These are phyloP conservation scores for Limnephilus rhombicus DNA, from an alignment of 2,888 invertebrate species.

Conservation along the genomic window DNA sequence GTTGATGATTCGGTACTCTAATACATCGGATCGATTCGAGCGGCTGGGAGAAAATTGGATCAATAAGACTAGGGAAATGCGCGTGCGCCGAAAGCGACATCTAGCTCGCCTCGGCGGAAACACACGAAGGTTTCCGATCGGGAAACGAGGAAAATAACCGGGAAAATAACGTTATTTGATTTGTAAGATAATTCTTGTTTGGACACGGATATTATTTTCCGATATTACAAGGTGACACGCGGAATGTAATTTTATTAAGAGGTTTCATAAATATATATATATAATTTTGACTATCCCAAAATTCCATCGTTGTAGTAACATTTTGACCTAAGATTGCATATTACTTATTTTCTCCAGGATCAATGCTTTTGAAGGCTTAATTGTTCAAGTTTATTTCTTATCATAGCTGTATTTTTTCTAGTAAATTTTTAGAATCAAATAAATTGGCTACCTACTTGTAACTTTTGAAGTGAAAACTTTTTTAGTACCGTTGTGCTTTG, in stretches of 20 bases:
- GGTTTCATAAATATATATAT: background rate
- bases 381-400: background rate
- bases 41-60: slow-evolving; percentile 53
- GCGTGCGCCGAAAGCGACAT: slow-evolving; percentile 52
- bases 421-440: no score
- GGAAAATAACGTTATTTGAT: background rate
- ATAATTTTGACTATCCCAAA: background rate
- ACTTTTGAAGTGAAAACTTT: no score
- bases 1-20: slow-evolving; percentile 17
- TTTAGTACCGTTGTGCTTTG: no score
- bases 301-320: background rate
- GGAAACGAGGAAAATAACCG: background rate
- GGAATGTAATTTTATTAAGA: background rate
- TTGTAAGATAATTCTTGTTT: background rate
- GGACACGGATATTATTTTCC: background rate
- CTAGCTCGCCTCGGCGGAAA: background rate
- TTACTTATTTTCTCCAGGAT: background rate
- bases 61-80: slow-evolving; percentile 56
- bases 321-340: background rate
- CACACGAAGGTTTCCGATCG: slow-evolving; percentile 10
- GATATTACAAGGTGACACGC: background rate
- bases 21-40: slow-evolving; percentile 53
- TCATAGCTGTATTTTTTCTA: no score
- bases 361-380: background rate
- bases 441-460: no score